Conservation (phyloP, 2,113 vertebrate species). For the Myiozetetes cayanensis region DNA sequence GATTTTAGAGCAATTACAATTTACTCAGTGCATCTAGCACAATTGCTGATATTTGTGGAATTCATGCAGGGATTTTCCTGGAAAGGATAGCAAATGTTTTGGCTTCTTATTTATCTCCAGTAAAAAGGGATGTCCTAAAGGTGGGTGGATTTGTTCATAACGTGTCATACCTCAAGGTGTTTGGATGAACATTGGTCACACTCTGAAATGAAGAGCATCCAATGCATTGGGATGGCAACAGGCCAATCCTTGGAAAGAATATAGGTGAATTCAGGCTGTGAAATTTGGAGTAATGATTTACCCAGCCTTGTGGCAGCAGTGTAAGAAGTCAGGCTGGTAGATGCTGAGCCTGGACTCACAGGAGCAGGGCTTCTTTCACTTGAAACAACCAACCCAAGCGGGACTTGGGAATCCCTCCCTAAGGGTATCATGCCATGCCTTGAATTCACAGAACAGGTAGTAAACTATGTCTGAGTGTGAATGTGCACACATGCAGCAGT, state of each 20-base stretch:
- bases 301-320: background rate
- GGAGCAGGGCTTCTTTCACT: background rate
- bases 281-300: background rate
- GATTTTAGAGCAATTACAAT: background rate
- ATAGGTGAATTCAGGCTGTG: background rate
- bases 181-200: background rate
- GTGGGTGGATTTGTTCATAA: background rate
- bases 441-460: background rate
- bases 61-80: background rate
- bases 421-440: background rate
- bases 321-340: background rate
- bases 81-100: background rate
- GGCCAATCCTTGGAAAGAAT: background rate
- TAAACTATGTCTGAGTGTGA: background rate
- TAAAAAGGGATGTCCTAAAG: background rate
- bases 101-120: background rate
- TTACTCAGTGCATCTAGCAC: background rate
- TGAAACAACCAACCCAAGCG: accelerated
- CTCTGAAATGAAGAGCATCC: background rate
- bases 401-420: background rate
- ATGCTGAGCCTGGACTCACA: background rate
- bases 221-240: background rate
- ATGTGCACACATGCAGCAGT: background rate
- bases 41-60: background rate
- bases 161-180: accelerated